Conservation (phyloP, 2,888 invertebrate species). For the Xanthostigma xanthostigma region DNA sequence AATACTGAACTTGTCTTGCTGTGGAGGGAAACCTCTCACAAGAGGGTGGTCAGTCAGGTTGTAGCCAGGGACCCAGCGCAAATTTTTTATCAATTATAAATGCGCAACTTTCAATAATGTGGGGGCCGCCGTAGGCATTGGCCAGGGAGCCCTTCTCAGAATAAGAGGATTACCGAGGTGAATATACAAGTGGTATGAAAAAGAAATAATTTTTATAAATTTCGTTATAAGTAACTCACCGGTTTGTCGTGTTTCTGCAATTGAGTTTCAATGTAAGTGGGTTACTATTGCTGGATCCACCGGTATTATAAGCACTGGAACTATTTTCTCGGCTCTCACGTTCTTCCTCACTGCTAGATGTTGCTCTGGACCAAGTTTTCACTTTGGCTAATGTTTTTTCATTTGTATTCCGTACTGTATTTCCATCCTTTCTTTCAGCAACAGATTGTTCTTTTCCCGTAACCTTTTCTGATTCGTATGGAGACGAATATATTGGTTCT, state of each 20-base stretch:
- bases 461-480: conserved; percentile 34
- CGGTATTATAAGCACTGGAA: conserved; percentile 60
- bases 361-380: conserved; percentile 12
- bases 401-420: conserved; percentile 12
- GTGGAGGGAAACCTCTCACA: too few species aligned
- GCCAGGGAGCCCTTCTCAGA: too few species aligned
- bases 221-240: conserved; percentile 22
- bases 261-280: conserved; percentile 37
- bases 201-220: not conserved
- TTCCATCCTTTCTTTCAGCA: too few species aligned
- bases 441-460: not conserved
- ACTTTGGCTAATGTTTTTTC: conserved; percentile 10
- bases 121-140: too few species aligned
- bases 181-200: too few species aligned
- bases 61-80: too few species aligned
- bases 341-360: conserved; percentile 33
- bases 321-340: conserved; percentile 34
- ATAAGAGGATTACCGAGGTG: too few species aligned
- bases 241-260: conserved; percentile 28
- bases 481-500: conserved; percentile 47
- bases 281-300: conserved; percentile 57
- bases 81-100: too few species aligned
- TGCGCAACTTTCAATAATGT: too few species aligned
- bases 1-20: too few species aligned
- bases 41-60: too few species aligned